Evolutionary conservation across 2,113 vertebrate genomes (phyloP).

Genomic region (Aspidoscelis tigris): DNA sequence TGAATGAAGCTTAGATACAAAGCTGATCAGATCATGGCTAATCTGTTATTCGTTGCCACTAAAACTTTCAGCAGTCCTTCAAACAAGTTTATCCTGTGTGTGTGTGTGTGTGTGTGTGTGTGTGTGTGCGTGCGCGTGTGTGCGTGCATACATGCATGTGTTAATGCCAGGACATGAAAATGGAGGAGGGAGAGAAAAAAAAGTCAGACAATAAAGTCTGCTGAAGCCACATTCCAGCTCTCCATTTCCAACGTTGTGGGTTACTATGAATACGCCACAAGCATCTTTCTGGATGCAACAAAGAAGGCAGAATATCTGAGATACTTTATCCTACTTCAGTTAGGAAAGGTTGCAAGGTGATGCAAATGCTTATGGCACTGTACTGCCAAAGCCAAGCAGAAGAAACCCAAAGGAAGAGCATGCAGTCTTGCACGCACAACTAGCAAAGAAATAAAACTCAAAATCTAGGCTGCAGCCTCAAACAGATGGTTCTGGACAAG

Average conservation of each 20-base stretch:
- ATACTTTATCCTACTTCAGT: not conserved
- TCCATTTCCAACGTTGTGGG: conserved; percentile 10
- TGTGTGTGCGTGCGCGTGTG: too few species aligned
- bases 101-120: conserved; percentile 42
- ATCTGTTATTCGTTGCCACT: conserved; percentile 87
- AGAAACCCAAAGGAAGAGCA: not conserved
- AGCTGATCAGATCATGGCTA: conserved; percentile 89
- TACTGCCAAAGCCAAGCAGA: not conserved
- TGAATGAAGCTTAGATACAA: conserved; percentile 82
- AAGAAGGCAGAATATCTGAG: not conserved
- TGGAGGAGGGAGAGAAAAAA: conserved; percentile 22
- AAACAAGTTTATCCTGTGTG: conserved; percentile 83
- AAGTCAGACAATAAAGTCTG: conserved; percentile 25
- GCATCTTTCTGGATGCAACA: not conserved
- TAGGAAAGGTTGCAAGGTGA: not conserved
- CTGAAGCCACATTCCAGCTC: not conserved
- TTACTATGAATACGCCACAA: not conserved
- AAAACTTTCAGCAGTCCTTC: conserved; percentile 87
- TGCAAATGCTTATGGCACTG: not conserved
- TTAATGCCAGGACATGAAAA: conserved; percentile 51
- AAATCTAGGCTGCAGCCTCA: too few species aligned
- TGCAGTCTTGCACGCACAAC: not conserved
- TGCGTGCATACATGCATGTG: too few species aligned
- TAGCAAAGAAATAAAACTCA: too few species aligned
- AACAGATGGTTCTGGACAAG: too few species aligned